Conservation (phyloP, 2,797 vertebrate species). For the Jordanella pulchra region DNA sequence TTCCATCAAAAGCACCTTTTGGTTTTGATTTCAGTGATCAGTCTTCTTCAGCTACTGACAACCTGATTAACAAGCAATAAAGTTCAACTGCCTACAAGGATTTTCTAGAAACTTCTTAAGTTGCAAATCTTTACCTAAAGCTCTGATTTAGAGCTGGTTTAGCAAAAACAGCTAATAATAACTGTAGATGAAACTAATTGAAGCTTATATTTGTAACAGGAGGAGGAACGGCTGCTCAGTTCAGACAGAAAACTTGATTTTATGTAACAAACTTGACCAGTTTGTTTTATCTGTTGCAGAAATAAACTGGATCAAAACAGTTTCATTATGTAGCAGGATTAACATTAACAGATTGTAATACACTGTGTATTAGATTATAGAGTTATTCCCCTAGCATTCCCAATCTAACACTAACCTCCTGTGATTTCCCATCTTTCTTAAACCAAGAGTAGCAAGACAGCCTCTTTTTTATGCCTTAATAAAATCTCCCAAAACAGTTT, state of each 20-base stretch:
- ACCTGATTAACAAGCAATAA: background rate
- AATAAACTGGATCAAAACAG: background rate
- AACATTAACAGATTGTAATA: background rate
- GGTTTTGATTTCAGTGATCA: background rate
- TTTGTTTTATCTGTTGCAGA: background rate
- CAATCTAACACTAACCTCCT: no score
- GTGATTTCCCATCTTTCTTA: no score
- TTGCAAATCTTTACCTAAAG: background rate
- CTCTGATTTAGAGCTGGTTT: background rate
- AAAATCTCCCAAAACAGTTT: no score
- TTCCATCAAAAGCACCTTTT: background rate
- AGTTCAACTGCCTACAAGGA: background rate
- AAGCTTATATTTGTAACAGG: background rate
- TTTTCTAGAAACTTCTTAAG: background rate
- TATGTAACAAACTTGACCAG: background rate
- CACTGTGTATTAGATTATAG: no score
- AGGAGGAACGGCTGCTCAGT: background rate
- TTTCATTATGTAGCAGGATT: background rate
- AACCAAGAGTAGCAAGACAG: no score
- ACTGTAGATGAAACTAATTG: background rate
- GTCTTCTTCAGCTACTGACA: background rate
- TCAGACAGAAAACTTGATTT: no score
- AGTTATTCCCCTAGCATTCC: no score
- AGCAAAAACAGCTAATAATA: background rate
- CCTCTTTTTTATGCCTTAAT: no score